Evolutionary conservation across 2,113 vertebrate genomes (phyloP).

Genomic region (Rhinoptilus africanus): DNA sequence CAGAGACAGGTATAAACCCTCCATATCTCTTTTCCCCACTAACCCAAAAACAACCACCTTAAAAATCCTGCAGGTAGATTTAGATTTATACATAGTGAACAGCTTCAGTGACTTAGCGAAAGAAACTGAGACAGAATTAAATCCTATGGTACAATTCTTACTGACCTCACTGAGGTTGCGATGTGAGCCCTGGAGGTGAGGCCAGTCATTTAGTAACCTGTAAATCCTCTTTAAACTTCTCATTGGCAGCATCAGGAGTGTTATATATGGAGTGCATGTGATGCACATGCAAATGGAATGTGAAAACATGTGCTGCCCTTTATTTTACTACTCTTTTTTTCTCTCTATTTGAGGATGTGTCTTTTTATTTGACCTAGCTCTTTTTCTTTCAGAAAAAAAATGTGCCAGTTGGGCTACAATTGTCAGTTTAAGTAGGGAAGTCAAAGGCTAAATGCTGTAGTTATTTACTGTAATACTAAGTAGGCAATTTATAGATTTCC

Average conservation of each 20-base stretch:
- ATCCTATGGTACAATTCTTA: neutral
- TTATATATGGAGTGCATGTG: neutral
- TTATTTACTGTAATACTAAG: neutral
- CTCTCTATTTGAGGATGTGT: neutral
- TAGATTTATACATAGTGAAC: neutral
- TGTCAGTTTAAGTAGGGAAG: neutral
- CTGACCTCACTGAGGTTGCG: neutral
- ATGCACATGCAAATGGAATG: neutral
- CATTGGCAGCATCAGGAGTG: neutral
- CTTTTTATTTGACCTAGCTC: neutral
- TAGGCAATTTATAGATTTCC: neutral
- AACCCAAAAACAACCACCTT: neutral
- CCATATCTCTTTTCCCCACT: neutral
- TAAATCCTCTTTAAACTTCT: constrained; percentile 1
- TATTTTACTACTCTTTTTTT: neutral
- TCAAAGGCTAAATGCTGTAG: neutral
- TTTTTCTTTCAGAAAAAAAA: neutral
- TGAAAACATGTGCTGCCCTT: neutral
- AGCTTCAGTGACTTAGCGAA: neutral
- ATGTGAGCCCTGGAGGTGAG: neutral
- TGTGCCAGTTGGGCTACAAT: neutral
- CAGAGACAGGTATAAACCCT: neutral
- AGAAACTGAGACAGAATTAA: neutral
- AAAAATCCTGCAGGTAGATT: neutral
- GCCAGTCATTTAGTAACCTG: neutral